Conservation (phyloP, 1,140 invertebrate species). For the Bombus huntii region DNA sequence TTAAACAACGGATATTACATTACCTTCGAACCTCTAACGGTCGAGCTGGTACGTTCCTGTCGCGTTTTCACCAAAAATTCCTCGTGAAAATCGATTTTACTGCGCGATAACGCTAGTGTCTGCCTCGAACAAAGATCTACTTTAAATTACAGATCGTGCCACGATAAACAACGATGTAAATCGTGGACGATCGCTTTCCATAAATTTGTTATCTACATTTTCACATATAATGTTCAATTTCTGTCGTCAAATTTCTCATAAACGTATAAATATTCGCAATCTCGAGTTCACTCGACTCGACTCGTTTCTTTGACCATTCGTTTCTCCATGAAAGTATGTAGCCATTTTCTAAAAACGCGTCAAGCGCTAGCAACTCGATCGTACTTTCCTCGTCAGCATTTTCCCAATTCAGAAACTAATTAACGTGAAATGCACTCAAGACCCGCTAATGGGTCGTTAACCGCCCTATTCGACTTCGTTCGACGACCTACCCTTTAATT, state of each 20-base stretch:
- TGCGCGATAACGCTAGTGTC: too few species aligned
- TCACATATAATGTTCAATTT: too few species aligned
- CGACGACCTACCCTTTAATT: background rate
- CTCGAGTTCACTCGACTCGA: too few species aligned
- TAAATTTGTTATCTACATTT: background rate
- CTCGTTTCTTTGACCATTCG: too few species aligned
- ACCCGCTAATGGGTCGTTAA: conserved; percentile 19
- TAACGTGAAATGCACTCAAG: conserved; percentile 19
- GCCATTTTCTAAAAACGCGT: background rate
- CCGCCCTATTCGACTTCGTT: background rate
- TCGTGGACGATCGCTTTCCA: background rate
- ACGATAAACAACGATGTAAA: background rate
- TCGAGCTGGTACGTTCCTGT: too few species aligned
- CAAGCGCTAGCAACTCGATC: background rate
- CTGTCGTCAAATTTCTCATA: too few species aligned
- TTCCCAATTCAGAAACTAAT: background rate
- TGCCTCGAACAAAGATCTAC: background rate
- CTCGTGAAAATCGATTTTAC: background rate
- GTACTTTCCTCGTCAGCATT: background rate
- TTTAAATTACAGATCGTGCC: background rate
- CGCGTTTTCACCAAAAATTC: too few species aligned
- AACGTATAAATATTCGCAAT: too few species aligned
- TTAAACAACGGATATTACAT: too few species aligned
- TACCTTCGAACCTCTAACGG: too few species aligned
- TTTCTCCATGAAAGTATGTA: too few species aligned